Evolutionary conservation across 2,113 vertebrate species (phyloP), one percentile per base, ranked within the genome.

Genomic region (Boulengeromyrus knoepffleri): DNA sequence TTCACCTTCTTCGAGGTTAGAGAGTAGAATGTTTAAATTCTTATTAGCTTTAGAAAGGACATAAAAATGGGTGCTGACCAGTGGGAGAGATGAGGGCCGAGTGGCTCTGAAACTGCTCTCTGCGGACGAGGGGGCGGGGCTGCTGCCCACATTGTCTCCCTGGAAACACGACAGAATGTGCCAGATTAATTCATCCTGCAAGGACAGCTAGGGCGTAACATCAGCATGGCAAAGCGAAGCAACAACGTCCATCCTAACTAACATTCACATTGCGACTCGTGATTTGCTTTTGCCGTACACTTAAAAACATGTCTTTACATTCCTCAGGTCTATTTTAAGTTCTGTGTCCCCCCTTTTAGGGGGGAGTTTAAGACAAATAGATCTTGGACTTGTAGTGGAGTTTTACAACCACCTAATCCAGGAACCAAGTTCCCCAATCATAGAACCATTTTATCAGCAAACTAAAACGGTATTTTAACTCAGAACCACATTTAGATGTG

Each of bases 21-120:
- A 70, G 62, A 27, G n/a, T 27, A 10, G n/a, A 12, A 12, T 5
- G 12, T 70, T 31, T 70, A 70, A 13, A 31, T 70, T 31, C 62
- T 70, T 31, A 12, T n/a, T 27, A 66, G n/a, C 9, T 66, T 66
- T 27, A 66, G n/a, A 27, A 66, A 77, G 13, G 3, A 36, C 70
- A 77, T 31, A 36, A 52, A 53, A 70, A 66, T 27, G 10, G 13
- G 45, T 58, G 92, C 92, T 96, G 94, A 97, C 97, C 96, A 98
- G 94, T 90, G 97, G 96, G 93, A 99, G 95, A 27, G 95, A 95
- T 1, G 96, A 91, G 50, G 97, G 95, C 52, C 93, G 95, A 47
- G 95, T 95, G 77, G 91, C 93, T 74, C 96, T 95, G 94, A 97
- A 97, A 92, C 96, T 97, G 90, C 95, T 97, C 91, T 97, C 97